phyloP scores from a whole-genome alignment of 2,888 invertebrate species.

The Seira sanloemensis region DNA sequence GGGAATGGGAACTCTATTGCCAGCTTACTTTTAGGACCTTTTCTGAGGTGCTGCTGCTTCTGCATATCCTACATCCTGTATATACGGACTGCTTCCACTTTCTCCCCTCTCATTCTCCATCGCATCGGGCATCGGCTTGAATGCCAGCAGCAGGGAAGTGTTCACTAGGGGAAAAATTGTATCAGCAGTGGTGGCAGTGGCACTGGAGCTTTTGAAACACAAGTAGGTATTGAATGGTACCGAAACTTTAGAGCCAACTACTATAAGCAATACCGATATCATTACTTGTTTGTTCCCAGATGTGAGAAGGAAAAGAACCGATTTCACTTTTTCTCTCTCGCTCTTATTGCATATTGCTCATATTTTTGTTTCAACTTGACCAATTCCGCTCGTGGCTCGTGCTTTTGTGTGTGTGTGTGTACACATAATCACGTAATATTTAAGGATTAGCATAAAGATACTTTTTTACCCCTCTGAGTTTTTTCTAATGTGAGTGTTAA shows the following conservation, averaged over 20 bases:
- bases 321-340: constrained; percentile 26
- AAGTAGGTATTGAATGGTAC: neutral
- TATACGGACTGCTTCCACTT: too few species aligned
- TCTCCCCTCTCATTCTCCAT: neutral
- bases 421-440: neutral
- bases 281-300: constrained; percentile 50
- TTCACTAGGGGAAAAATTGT: neutral
- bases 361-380: neutral
- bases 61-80: too few species aligned
- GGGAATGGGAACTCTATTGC: too few species aligned
- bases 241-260: neutral
- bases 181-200: neutral
- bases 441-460: neutral
- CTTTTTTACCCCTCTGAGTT: neutral
- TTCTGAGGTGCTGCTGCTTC: too few species aligned
- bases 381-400: neutral
- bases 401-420: neutral
- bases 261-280: constrained; percentile 31
- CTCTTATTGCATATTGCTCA: neutral
- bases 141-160: constrained; percentile 3
- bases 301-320: constrained; percentile 48
- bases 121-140: neutral
- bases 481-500: neutral
- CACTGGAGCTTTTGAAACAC: neutral
- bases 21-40: too few species aligned